Evolutionary conservation across 2,888 invertebrate genomes (phyloP).

Genomic region (Drosophila nr. perissopoda): DNA sequence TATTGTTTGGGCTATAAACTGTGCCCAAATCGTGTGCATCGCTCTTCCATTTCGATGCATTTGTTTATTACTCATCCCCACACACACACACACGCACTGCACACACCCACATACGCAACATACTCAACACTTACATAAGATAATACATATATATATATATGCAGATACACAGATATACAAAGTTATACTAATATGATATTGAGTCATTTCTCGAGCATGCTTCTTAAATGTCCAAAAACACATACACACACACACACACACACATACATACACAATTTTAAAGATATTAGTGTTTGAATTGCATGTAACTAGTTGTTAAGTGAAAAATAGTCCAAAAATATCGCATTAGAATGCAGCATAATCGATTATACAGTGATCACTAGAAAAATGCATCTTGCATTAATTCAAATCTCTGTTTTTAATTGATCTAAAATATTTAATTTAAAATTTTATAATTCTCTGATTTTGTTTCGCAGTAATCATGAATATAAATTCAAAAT

Average conservation of each 20-base stretch:
- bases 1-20: not conserved
- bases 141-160: slow-evolving; percentile 5
- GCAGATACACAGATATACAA: slow-evolving; percentile 11
- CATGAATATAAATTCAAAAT: not conserved
- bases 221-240: slow-evolving; percentile 36
- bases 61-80: slow-evolving; percentile 22
- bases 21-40: slow-evolving; percentile 29
- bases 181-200: slow-evolving; percentile 47
- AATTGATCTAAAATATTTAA: not conserved
- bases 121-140: slow-evolving; percentile 25
- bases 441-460: not conserved
- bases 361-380: slow-evolving; percentile 24
- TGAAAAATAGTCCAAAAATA: slow-evolving; percentile 41
- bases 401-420: not conserved
- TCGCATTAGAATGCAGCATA: slow-evolving; percentile 42
- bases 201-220: slow-evolving; percentile 29
- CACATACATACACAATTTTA: slow-evolving; percentile 13
- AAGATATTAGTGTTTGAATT: slow-evolving; percentile 70
- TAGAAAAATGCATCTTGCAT: not conserved
- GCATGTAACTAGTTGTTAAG: slow-evolving; percentile 65
- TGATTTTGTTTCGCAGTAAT: not conserved
- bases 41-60: slow-evolving; percentile 52
- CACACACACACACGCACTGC: slow-evolving; percentile 12
- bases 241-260: not conserved
- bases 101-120: slow-evolving; percentile 14